Conservation (phyloP, 2,888 invertebrate species). For the Coelopa pilipes region DNA sequence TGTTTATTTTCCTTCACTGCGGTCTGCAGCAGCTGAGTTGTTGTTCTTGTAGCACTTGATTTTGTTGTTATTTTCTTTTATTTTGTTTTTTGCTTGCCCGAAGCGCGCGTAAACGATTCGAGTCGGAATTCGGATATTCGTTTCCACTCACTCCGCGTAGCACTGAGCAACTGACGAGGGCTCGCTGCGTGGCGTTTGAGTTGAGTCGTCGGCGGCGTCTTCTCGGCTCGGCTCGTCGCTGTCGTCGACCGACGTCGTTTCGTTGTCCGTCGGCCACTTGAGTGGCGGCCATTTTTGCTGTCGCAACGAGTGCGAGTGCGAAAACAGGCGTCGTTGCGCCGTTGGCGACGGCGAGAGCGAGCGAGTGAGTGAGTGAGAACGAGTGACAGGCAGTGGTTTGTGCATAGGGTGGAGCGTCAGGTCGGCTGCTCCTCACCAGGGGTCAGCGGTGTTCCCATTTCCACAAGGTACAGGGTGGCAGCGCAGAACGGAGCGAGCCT, state of each 20-base stretch:
- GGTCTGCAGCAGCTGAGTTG: background rate
- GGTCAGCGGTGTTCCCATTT: too few species aligned
- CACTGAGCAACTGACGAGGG: slow-evolving; percentile 51
- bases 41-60: background rate
- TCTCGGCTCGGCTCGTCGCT: background rate
- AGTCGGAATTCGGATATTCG: slow-evolving; percentile 13
- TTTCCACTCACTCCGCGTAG: slow-evolving; percentile 52
- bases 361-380: background rate
- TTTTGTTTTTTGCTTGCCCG: slow-evolving; percentile 14
- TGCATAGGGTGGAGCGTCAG: too few species aligned
- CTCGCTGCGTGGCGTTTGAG: slow-evolving; percentile 38
- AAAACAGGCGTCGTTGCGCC: background rate
- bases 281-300: slow-evolving; percentile 29
- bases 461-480: too few species aligned
- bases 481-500: background rate
- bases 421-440: too few species aligned
- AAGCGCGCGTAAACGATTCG: slow-evolving; percentile 13
- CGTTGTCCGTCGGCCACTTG: slow-evolving; percentile 26
- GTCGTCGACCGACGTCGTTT: slow-evolving; percentile 10
- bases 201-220: slow-evolving; percentile 39
- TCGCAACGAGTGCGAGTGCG: slow-evolving; percentile 25
- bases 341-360: background rate
- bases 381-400: too few species aligned
- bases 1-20: background rate
- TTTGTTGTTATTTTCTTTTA: slow-evolving; percentile 18